Conservation (phyloP, 92 coral and sea anemone species). For the Porites rus region DNA sequence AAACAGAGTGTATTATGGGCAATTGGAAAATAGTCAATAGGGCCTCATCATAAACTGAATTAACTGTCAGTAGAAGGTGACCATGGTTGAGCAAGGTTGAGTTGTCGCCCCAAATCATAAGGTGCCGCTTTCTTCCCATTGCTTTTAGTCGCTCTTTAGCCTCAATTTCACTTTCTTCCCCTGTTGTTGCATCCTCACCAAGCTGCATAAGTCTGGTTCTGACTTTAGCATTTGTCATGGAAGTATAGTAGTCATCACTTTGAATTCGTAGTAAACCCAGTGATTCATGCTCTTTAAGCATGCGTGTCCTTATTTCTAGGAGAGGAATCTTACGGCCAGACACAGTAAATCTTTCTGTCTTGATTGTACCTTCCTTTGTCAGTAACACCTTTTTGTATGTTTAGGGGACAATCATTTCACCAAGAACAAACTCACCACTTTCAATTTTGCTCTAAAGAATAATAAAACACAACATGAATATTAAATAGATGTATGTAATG, state of each 20-base stretch:
- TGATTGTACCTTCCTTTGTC: slow-evolving; percentile 19
- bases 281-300: slow-evolving; percentile 17
- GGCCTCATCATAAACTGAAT: slow-evolving; percentile 47
- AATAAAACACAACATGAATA: not conserved
- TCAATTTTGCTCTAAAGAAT: slow-evolving; percentile 15
- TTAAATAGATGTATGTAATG: too few species aligned
- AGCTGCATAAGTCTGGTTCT: slow-evolving; percentile 41
- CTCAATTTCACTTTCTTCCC: slow-evolving; percentile 28
- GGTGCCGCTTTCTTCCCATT: slow-evolving; percentile 34
- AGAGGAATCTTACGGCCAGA: slow-evolving; percentile 30
- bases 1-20: too few species aligned
- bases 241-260: slow-evolving; percentile 8
- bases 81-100: slow-evolving; percentile 64
- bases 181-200: slow-evolving; percentile 28
- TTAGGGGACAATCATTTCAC: slow-evolving; percentile 22
- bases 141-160: slow-evolving; percentile 35
- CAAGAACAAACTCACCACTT: slow-evolving; percentile 8
- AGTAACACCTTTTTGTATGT: slow-evolving; percentile 16
- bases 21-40: not conserved
- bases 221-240: slow-evolving; percentile 22
- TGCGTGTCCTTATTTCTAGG: slow-evolving; percentile 8
- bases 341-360: slow-evolving; percentile 18
- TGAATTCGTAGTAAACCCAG: slow-evolving; percentile 15
- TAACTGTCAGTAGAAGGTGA: slow-evolving; percentile 42
- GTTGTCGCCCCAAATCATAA: slow-evolving; percentile 53